Conservation (phyloP, 2,797 vertebrate genomes). For the Gallinago solitaria region DNA sequence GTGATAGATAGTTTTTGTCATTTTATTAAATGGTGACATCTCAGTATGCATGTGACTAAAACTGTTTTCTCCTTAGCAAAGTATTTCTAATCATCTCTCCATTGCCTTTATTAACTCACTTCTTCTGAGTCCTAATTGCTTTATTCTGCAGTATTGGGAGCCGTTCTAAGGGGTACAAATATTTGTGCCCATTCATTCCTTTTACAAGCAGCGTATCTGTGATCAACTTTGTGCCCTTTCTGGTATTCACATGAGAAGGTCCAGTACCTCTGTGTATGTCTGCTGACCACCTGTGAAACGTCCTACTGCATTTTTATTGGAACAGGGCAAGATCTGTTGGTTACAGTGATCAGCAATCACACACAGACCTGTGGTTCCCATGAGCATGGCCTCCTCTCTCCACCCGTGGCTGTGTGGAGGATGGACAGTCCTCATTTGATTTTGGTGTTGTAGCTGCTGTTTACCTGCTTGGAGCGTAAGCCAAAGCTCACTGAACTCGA, state of each 20-base stretch:
- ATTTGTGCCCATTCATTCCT: neutral
- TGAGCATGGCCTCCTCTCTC: neutral
- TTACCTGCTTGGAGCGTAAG: neutral
- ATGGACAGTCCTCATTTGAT: neutral
- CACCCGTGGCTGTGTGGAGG: too few relatives aligned
- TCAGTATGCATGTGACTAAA: slow-evolving; percentile 77
- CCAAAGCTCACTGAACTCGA: neutral
- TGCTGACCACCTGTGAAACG: neutral
- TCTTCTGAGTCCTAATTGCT: slow-evolving; percentile 2
- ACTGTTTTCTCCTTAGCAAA: slow-evolving; percentile 75
- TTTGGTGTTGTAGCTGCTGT: neutral
- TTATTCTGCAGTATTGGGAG: neutral
- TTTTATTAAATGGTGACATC: slow-evolving; percentile 89
- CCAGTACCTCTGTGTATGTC: neutral
- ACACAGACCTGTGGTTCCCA: neutral
- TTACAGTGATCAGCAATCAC: neutral
- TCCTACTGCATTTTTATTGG: neutral
- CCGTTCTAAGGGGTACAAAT: neutral
- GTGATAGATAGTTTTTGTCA: slow-evolving; percentile 93
- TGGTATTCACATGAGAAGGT: neutral
- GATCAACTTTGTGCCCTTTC: neutral
- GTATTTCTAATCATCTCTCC: slow-evolving; percentile 75
- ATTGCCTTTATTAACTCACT: slow-evolving; percentile 30
- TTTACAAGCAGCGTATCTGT: accelerated
- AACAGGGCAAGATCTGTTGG: neutral